Base-by-base conservation (phyloP, 2,113 vertebrate genomes). In the Oreocharis arfaki region DNA sequence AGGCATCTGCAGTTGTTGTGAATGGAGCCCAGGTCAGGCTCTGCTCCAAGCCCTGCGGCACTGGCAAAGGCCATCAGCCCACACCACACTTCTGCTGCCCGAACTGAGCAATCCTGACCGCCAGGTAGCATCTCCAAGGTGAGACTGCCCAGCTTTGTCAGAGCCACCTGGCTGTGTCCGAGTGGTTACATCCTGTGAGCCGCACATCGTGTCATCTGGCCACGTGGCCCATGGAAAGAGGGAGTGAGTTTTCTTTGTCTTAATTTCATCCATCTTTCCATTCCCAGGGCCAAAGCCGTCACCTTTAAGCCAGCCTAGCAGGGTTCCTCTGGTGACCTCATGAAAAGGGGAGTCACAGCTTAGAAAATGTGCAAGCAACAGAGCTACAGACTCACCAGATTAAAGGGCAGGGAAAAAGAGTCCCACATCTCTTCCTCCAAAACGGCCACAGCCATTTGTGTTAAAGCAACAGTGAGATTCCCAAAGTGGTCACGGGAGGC, bases 11-110 rank as follows among this genome's bases (percentile, higher is more conserved):
- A 89, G 28, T 7, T 6, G 10, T 55, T 69, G 64, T 61, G 74
- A 70, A n/a, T 7, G 32, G 37, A 69, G 32, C 33, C 64, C 55
- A 44, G 44, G 44, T 7, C 46, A 44, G 52, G 0, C 3, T 49
- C 46, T 82, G 33, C 65, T 42, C 28, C 0, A 0, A 70, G 59
- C 44, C 24, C 46, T 30, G 12, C 0, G 0, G 39, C 0, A 0
- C 35, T 32, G 42, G 63, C 55, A 74, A 35, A 70, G n/a, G 10
- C 14, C 4, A 3, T n/a, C 52, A 84, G 69, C 33, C 10, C 3
- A 4, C 12, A 6, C 7, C 67, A 46, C 6, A 0, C 30, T 82
- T 41, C 60, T 92, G 52, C 47, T 82, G 44, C 16, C 2, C 0
- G 0, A 50, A 21, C 39, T 13, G 46, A 61, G 52, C n/a, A 44